Percentiles rank a stretch among this genome's conserved stretches.
Conservation (phyloP, 2,113 vertebrate species). For the Pteruthius melanotis region DNA sequence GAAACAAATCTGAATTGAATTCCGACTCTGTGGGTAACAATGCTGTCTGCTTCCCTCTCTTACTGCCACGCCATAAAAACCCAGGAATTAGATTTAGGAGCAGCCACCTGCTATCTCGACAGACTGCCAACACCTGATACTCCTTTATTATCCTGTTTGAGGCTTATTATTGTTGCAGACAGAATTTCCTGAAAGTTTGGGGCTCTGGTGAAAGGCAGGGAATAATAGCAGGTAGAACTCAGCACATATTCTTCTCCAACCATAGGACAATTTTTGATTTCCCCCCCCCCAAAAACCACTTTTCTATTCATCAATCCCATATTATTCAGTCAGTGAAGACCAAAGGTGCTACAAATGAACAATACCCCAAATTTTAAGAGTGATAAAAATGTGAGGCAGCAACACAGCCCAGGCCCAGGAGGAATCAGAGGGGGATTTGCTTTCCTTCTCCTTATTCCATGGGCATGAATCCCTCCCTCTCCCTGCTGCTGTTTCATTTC, state of each 20-base stretch:
- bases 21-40: slow-evolving; percentile 47
- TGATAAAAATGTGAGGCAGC: background rate
- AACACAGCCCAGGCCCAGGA: background rate
- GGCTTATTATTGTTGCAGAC: background rate
- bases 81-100: slow-evolving; percentile 30
- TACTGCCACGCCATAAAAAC: slow-evolving; percentile 14
- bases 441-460: rapidly evolving
- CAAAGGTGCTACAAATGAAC: background rate
- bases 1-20: slow-evolving; percentile 71
- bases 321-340: background rate
- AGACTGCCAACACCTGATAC: background rate
- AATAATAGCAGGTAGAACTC: background rate
- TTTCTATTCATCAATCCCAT: background rate
- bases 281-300: rapidly evolving
- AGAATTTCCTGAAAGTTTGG: background rate
- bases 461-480: background rate
- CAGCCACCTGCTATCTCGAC: slow-evolving; percentile 49
- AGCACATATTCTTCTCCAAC: rapidly evolving
- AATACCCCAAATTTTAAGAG: background rate
- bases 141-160: background rate
- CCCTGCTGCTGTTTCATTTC: background rate
- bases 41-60: slow-evolving; percentile 10
- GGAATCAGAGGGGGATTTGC: background rate
- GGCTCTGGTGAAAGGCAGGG: background rate
- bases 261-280: rapidly evolving